Conservation (phyloP, 2,797 vertebrate genomes). For the Labroides dimidiatus region DNA sequence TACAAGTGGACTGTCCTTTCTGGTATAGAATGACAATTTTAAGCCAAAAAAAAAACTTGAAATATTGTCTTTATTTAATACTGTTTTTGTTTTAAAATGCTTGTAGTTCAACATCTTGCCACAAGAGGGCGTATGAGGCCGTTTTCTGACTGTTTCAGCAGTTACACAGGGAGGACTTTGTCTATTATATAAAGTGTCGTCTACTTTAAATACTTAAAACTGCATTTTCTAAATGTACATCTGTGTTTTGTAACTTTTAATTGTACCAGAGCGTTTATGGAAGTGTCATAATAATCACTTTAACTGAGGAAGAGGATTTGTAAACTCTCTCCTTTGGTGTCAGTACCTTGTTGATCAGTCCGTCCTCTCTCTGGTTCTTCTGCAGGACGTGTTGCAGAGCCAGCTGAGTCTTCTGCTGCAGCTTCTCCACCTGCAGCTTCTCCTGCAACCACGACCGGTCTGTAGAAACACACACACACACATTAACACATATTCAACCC, state of each 20-base stretch:
- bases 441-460: conserved; percentile 96
- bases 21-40: too few relatives aligned
- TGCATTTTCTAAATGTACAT: too few relatives aligned
- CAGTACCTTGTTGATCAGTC: conserved; percentile 90
- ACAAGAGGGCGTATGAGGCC: background rate
- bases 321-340: background rate
- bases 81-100: background rate
- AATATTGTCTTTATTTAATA: too few relatives aligned
- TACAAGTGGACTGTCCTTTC: too few relatives aligned
- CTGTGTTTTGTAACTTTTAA: too few relatives aligned
- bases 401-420: conserved; percentile 93
- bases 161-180: background rate
- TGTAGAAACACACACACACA: conserved; percentile 78
- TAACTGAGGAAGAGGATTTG: too few relatives aligned
- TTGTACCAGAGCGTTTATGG: too few relatives aligned
- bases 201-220: too few relatives aligned
- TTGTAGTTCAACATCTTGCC: background rate
- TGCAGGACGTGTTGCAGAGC: conserved; percentile 92
- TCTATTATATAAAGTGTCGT: too few relatives aligned
- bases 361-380: conserved; percentile 93
- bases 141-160: background rate
- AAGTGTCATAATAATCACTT: too few relatives aligned
- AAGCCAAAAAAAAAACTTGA: too few relatives aligned
- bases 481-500: conserved; percentile 78
- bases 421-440: conserved; percentile 92